Conservation (phyloP, 2,888 invertebrate species). For the Rotaria macrura region DNA sequence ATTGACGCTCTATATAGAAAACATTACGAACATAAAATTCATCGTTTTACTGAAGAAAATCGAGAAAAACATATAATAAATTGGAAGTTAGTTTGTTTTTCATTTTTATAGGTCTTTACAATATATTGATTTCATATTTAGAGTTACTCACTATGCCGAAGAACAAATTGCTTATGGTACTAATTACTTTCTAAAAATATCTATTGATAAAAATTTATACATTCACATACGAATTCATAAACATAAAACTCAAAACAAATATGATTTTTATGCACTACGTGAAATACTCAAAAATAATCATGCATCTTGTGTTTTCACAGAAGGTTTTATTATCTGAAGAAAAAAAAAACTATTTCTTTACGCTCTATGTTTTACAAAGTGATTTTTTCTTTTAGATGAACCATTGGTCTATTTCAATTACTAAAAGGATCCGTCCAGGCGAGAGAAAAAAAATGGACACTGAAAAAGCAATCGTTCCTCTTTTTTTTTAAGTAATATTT, state of each 20-base stretch:
- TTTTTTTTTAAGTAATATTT: too few species aligned
- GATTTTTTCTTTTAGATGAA: background rate
- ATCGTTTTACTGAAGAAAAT: background rate
- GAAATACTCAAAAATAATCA: background rate
- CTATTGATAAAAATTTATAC: background rate
- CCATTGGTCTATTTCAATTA: background rate
- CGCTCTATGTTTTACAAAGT: background rate
- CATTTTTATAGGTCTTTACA: too few species aligned
- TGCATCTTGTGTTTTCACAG: background rate
- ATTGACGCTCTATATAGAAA: background rate
- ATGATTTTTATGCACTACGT: background rate
- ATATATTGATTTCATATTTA: background rate
- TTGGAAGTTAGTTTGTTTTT: background rate
- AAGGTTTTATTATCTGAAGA: too few species aligned
- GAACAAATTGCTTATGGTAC: background rate
- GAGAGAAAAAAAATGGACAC: too few species aligned
- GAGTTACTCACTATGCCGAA: background rate
- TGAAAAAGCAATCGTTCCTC: too few species aligned
- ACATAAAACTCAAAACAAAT: background rate
- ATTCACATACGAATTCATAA: background rate
- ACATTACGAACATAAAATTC: background rate
- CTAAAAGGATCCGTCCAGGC: background rate
- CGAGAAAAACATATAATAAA: background rate
- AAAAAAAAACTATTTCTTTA: background rate
- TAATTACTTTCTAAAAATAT: background rate